Conservation (phyloP, 2,888 invertebrate species). For the Timandra comae region DNA sequence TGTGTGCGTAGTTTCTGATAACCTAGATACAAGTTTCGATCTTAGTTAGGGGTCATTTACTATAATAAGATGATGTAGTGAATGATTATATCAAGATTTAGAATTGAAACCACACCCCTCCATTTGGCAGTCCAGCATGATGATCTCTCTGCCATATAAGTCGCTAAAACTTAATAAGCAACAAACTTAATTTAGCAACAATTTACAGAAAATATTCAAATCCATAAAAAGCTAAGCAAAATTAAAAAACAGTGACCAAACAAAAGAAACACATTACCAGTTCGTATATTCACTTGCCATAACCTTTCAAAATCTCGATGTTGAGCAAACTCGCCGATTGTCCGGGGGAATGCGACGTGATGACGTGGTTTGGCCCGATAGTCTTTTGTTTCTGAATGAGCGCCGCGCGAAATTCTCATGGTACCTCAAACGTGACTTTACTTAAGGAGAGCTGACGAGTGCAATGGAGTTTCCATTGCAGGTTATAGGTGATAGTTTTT, state of each 20-base stretch:
- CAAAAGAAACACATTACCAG: neutral
- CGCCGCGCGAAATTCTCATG: constrained; percentile 17
- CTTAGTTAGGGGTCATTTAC: too few species aligned
- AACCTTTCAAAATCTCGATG: constrained; percentile 20
- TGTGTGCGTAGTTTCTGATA: too few species aligned
- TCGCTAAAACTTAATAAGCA: neutral
- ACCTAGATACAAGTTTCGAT: too few species aligned
- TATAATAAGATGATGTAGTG: too few species aligned
- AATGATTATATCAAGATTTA: too few species aligned
- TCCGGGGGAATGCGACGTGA: constrained; percentile 18
- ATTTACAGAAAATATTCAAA: neutral
- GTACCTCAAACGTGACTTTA: constrained; percentile 17
- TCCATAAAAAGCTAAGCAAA: too few species aligned
- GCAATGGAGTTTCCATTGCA: constrained; percentile 11
- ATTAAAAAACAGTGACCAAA: too few species aligned
- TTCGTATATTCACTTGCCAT: constrained; percentile 2
- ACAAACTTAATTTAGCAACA: neutral
- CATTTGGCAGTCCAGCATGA: too few species aligned
- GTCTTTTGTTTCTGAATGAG: constrained; percentile 22
- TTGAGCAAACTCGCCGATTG: constrained; percentile 20
- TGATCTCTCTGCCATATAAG: neutral
- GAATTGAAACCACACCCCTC: neutral
- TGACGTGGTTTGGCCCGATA: constrained; percentile 4
- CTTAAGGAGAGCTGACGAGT: constrained; percentile 1
- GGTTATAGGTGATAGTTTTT: too few species aligned